Conservation (phyloP, 53 echinoderm and acorn worm genomes). For the Holothuria leucospilota region DNA sequence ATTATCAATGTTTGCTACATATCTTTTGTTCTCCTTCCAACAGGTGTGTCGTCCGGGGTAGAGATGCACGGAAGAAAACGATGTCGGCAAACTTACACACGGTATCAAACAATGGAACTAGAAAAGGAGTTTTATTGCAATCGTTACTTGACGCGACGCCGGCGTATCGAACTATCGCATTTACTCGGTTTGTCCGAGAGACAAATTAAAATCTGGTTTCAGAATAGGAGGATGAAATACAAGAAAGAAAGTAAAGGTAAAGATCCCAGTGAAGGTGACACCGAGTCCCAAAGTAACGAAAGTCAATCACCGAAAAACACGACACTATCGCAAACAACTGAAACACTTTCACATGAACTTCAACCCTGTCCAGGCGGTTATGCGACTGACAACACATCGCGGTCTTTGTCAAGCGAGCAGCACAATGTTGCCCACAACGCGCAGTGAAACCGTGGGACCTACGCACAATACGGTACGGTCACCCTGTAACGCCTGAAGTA, state of each 20-base stretch:
- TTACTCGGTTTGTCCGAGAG: constrained; percentile 90
- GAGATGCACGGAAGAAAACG: constrained; percentile 72
- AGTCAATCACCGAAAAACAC: constrained; percentile 34
- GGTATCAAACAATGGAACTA: constrained; percentile 95
- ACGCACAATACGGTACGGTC: no score
- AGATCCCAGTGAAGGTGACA: constrained; percentile 53
- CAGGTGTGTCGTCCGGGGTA: constrained; percentile 49
- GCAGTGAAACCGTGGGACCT: no score
- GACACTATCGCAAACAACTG: constrained; percentile 23
- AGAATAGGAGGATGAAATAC: constrained; percentile 83
- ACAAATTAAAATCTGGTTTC: constrained; percentile 99
- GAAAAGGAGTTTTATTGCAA: constrained; percentile 99
- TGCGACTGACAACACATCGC: background rate
- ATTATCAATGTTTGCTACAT: no score
- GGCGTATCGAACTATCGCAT: constrained; percentile 95
- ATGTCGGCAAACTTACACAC: constrained; percentile 98
- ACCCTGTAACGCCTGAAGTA: no score
- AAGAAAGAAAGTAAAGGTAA: constrained; percentile 74
- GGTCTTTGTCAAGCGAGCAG: background rate
- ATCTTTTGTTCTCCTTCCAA: background rate
- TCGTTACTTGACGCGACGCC: constrained; percentile 88
- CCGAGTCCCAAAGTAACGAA: constrained; percentile 8
- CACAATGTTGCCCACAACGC: background rate
- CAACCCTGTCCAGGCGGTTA: constrained; percentile 10
- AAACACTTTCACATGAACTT: constrained; percentile 21